Evolutionary conservation across 2,888 invertebrate genomes (phyloP).

Genomic region (Pammene fasciana): DNA sequence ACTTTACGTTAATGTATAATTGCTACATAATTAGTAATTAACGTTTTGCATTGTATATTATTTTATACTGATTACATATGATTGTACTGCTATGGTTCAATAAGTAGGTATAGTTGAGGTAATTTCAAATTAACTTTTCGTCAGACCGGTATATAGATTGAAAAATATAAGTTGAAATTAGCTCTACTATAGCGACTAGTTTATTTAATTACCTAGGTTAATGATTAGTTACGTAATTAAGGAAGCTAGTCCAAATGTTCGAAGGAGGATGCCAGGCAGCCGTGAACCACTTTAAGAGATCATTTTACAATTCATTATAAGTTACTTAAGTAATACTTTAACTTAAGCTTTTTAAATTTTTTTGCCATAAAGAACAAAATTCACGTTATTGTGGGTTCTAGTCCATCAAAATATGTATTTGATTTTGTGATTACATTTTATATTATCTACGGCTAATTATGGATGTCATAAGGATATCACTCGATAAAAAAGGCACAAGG

Average conservation of each 20-base stretch:
- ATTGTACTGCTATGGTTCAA: constrained; percentile 64
- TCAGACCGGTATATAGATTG: no score
- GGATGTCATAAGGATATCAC: constrained; percentile 60
- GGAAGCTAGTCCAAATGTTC: constrained; percentile 82
- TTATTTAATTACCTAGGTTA: constrained; percentile 78
- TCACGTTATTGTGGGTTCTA: constrained; percentile 78
- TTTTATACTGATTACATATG: constrained; percentile 57
- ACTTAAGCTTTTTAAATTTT: constrained; percentile 32
- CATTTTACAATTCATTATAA: constrained; percentile 41
- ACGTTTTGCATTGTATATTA: constrained; percentile 63
- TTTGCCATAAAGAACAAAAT: constrained; percentile 50
- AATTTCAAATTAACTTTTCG: no score
- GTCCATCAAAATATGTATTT: constrained; percentile 76
- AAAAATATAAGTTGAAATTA: no score
- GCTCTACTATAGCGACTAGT: constrained; percentile 66
- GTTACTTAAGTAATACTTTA: constrained; percentile 37
- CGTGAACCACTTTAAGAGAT: constrained; percentile 54
- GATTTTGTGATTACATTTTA: constrained; percentile 57
- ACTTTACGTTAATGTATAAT: constrained; percentile 50
- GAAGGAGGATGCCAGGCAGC: constrained; percentile 78
- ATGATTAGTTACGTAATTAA: constrained; percentile 75
- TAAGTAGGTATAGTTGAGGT: constrained; percentile 47
- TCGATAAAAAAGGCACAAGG: constrained; percentile 60
- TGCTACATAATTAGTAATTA: constrained; percentile 46
- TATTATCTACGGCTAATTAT: constrained; percentile 53